Base-by-base conservation (phyloP, 2,113 vertebrate species). In the Colinus virginianus region DNA sequence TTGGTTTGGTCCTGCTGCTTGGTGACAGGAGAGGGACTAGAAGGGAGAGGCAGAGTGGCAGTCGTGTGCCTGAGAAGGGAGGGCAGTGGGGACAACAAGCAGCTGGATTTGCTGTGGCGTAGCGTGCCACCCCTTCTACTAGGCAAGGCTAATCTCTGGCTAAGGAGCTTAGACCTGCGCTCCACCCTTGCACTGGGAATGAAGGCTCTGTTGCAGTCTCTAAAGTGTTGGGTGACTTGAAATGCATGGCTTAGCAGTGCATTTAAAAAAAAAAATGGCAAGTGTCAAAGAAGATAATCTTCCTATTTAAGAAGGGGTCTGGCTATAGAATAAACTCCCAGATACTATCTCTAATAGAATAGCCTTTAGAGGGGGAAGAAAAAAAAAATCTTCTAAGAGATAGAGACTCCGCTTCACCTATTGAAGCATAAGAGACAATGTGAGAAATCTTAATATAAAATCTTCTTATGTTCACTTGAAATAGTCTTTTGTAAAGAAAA, bases 1-100 rank as follows among this genome's bases (percentile, higher is more conserved):
- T 11, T 32, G 5, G 11, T 7, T 63, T 59, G 34, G 11, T 58
- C 21, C 22, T 38, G 32, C 59, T 64, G 32, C 32, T 48, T 30
- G 11, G 4, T 2, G 2, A 0, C 34, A 48, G n/a, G 20, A 1
- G 0, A 4, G 53, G 23, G 13, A 3, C 16, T 7, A 4, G 66
- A 17, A 17, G 42, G 36, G n/a, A 53, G 78, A 32, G 30, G 28
- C 11, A 0, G 0, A 11, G 51, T 49, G 78, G 28, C 23, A 9
- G 46, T 16, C 12, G 4, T 62, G 61, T 81, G 56, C 48, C 2
- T 38, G 46, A 28, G 34, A 9, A 28, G 36, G 34, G 23, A 34
- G 0, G 3, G 7, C 49, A 11, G 62, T 2, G 63, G 42, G 46
- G 7, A 32, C 28, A 22, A 42, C 2, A 12, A 26, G 36, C 48